A percentile compares a stretch with the other conserved stretches of the same genome.
Conservation (phyloP, 2,797 vertebrate species). For the Staurois parvus region DNA sequence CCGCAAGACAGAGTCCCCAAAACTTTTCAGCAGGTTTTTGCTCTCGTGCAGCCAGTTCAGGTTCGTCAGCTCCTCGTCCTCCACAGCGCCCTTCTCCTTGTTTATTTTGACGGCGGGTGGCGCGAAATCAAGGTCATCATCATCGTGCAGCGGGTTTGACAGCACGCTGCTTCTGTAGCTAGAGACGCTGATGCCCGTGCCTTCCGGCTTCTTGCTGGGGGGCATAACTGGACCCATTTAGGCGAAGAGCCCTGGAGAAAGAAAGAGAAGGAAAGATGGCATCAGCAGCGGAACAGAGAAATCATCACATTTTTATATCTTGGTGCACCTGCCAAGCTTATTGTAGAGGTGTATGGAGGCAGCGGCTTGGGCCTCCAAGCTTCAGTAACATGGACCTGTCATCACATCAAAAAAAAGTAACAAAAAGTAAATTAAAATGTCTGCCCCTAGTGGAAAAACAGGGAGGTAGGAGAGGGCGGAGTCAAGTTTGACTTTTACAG, state of each 20-base stretch:
- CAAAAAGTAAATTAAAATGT: too few species aligned
- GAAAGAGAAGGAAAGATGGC: conserved; percentile 34
- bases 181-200: conserved; percentile 92
- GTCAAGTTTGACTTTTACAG: too few species aligned
- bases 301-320: neutral
- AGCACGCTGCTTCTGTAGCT: conserved; percentile 84
- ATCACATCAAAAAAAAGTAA: too few species aligned
- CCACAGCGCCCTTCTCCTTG: conserved; percentile 79
- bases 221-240: conserved; percentile 99
- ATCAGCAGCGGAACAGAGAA: neutral
- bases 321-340: too few species aligned
- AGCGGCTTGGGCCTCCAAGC: too few species aligned
- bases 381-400: too few species aligned
- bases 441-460: too few species aligned
- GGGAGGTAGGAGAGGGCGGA: too few species aligned
- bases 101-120: conserved; percentile 78
- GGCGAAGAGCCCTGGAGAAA: conserved; percentile 82
- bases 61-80: conserved; percentile 90
- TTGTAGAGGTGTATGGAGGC: too few species aligned
- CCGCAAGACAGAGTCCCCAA: conserved; percentile 85
- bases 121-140: conserved; percentile 85
- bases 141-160: conserved; percentile 83
- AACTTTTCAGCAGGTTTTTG: conserved; percentile 91
- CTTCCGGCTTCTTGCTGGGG: conserved; percentile 97
- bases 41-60: conserved; percentile 91